These are phyloP conservation scores for Megaceryle maxima DNA, from an alignment of 2,113 vertebrate species.

Conservation along the genomic window DNA sequence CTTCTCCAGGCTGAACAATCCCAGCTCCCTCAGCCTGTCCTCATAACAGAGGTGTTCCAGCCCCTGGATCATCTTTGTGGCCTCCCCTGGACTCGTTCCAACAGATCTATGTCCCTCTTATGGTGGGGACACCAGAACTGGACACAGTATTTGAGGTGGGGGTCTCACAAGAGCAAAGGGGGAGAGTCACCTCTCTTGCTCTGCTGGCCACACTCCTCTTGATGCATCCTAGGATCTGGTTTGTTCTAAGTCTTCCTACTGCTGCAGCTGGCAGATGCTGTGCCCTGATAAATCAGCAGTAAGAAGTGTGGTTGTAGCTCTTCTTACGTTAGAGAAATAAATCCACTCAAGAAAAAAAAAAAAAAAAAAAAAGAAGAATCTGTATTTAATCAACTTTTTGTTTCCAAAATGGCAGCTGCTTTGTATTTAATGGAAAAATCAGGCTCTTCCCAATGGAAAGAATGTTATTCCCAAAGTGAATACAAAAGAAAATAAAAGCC, in stretches of 20 bases:
- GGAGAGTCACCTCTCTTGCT: too few species aligned
- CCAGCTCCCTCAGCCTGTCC: too few species aligned
- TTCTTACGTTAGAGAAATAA: background rate
- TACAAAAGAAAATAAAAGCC: slow-evolving; percentile 59
- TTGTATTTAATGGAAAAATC: slow-evolving; percentile 71
- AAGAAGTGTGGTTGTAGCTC: background rate
- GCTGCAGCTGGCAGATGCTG: background rate
- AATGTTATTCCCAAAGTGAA: slow-evolving; percentile 64
- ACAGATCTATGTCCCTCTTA: too few species aligned
- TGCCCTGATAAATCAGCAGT: slow-evolving; percentile 34
- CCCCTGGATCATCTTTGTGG: too few species aligned
- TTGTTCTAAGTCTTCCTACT: background rate
- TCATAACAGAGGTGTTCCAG: too few species aligned
- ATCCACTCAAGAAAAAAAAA: too few species aligned
- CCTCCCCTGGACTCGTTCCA: too few species aligned
- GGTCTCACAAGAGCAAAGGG: too few species aligned
- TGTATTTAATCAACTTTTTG: slow-evolving; percentile 57
- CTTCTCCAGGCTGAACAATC: too few species aligned
- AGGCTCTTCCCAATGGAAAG: slow-evolving; percentile 64
- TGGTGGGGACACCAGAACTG: too few species aligned
- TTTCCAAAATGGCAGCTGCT: slow-evolving; percentile 71
- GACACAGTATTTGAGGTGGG: too few species aligned
- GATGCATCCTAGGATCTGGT: background rate
- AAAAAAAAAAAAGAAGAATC: background rate
- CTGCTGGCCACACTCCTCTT: too few species aligned